Percentiles rank a stretch among this genome's conserved stretches.
Conservation (phyloP, 2,797 vertebrate species). For the Okamejei kenojei region DNA sequence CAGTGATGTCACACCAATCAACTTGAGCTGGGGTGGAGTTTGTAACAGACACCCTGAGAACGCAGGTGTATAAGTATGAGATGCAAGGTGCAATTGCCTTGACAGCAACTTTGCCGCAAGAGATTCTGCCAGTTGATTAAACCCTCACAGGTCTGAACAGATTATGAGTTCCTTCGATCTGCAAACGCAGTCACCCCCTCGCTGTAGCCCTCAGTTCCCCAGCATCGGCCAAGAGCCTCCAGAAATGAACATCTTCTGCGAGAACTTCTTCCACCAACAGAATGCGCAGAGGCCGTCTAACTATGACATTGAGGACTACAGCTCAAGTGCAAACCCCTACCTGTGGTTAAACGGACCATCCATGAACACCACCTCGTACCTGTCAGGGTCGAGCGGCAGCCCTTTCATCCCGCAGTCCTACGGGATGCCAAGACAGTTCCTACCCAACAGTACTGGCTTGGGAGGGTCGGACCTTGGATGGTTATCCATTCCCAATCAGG, state of each 20-base stretch:
- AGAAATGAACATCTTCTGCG: constrained; percentile 84
- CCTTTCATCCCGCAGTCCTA: constrained; percentile 85
- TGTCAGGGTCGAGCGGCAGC: constrained; percentile 59
- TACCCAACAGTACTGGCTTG: constrained; percentile 65
- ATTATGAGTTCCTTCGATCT: constrained; percentile 77
- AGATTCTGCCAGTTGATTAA: constrained; percentile 49
- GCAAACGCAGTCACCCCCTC: constrained; percentile 75
- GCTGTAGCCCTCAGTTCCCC: constrained; percentile 81
- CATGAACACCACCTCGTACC: constrained; percentile 58
- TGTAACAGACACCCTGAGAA: constrained; percentile 46
- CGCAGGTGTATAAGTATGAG: constrained; percentile 63
- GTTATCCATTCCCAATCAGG: constrained; percentile 84
- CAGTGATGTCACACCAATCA: constrained; percentile 57
- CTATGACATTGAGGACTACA: constrained; percentile 81
- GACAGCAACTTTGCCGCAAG: constrained; percentile 53
- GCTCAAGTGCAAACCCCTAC: constrained; percentile 78
- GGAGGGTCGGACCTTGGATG: constrained; percentile 76
- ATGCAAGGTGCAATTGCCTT: constrained; percentile 52
- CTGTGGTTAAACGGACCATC: constrained; percentile 66
- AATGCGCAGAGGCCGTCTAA: constrained; percentile 80
- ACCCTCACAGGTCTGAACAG: constrained; percentile 41
- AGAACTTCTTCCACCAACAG: constrained; percentile 82
- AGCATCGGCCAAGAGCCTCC: constrained; percentile 75
- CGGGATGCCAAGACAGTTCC: constrained; percentile 75
- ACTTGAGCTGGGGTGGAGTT: constrained; percentile 57